These are phyloP conservation scores for Zoanthus sociatus DNA, from an alignment of 92 coral and sea anemone genomes.

Conservation along the genomic window DNA sequence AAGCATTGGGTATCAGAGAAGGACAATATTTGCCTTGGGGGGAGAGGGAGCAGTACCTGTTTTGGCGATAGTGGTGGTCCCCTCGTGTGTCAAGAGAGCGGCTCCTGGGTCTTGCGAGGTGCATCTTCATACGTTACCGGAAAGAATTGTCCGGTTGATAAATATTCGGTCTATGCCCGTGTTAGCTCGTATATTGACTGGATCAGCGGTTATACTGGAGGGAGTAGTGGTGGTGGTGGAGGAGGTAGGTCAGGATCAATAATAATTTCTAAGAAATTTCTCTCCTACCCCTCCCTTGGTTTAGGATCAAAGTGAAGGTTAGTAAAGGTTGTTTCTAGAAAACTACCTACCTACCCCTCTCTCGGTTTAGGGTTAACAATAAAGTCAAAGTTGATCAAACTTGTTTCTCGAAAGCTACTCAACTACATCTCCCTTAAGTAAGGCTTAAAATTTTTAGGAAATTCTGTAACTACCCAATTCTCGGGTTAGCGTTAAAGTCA, in stretches of 20 bases:
- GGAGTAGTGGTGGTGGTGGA: background rate
- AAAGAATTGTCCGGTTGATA: constrained; percentile 28
- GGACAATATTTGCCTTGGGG: constrained; percentile 33
- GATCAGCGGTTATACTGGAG: constrained; percentile 6
- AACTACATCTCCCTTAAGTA: too few species aligned
- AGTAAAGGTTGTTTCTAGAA: too few species aligned
- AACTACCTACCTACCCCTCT: too few species aligned
- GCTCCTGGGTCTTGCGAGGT: constrained; percentile 19
- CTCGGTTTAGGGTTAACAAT: too few species aligned
- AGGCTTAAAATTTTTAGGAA: too few species aligned
- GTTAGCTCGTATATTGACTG: constrained; percentile 4
- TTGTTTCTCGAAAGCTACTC: too few species aligned
- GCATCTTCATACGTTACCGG: constrained; percentile 26
- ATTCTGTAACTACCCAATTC: too few species aligned
- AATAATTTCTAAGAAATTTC: too few species aligned
- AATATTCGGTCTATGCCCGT: background rate
- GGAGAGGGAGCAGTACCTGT: constrained; percentile 26
- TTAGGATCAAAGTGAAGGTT: too few species aligned
- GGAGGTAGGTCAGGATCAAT: background rate
- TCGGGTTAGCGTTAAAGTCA: too few species aligned
- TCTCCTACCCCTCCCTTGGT: too few species aligned
- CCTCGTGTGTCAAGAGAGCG: constrained; percentile 29
- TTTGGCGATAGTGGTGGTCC: constrained; percentile 42
- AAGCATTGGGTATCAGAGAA: background rate
- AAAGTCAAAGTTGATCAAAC: too few species aligned